Evolutionary conservation across 2,888 invertebrate species (phyloP), one percentile per base, ranked within the genome.

Genomic region (Cactoblastis cactorum): DNA sequence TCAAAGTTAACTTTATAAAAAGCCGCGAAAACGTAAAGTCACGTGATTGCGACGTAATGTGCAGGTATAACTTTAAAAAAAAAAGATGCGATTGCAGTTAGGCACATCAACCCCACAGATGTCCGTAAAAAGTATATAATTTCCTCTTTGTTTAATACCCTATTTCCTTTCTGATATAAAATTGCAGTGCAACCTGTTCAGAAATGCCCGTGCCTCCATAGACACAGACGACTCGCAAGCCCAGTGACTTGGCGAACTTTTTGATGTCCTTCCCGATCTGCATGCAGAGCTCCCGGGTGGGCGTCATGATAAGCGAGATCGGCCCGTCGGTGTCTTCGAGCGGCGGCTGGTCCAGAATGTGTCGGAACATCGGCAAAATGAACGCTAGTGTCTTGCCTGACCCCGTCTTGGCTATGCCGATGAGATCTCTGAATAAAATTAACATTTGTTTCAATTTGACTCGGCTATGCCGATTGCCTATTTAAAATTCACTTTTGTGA

Each of bases 361-460:
- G 99, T 4, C 92, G 89, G 83, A 99, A 97, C 98, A 99, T 98
- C 0, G 99, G 99, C 53, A 99, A 83, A 53, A 99, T 93, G 82
- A 99, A 99, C 0, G 99, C 99, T 47, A 99, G 84, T 0, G 99
- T 99, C 90, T 99, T 99, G 28, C 99, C 99, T 72, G 98, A 98
- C 39, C 99, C 99, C 0, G 99, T 99, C 88, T 99, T 99, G 1
- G 99, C 99, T 75, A 99, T 99, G 50, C 99, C 99, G 71, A 99
- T 99, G 54, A 99, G 90, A 85, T 99, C 98, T 52, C 90, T 90
- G 69, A 6, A 69, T 74, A 41, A 45, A 52, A 22, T 18, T 34
- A 2, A n/a, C n/a, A n/a, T n/a, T n/a, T n/a, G n/a, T n/a, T n/a
- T n/a, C n/a, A n/a, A n/a, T n/a, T n/a, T n/a, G n/a, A n/a, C n/a